Base-by-base conservation (phyloP, 2,797 vertebrate genomes). In the Rhynchotus rufescens region DNA sequence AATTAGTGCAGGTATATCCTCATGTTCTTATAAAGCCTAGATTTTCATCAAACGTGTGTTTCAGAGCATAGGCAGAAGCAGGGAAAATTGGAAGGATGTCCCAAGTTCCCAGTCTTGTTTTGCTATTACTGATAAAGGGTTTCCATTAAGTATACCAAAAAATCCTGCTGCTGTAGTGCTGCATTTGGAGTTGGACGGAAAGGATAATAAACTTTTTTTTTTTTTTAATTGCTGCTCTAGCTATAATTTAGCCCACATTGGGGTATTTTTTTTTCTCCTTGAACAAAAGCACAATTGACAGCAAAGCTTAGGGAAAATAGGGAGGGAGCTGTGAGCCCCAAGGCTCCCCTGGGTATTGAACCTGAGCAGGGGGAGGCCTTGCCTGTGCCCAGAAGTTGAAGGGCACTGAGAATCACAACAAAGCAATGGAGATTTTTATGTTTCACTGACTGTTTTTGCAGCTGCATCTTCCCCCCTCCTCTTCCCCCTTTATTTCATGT, bases 401-500 rank as follows among this genome's bases (percentile, higher is more conserved):
- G 90, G 81, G 88, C 86, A 85, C 89, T 0, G 38, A 91, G 76
- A 86, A 49, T 36, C 77, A 86, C 65, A 72, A 78, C 64, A 80
- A 84, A 93, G 91, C 88, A 94, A 86, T 80, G 80, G 81, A 51
- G 88, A 95, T 92, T 95, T 96, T 93, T 91, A 92, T 93, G 89
- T 92, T 91, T 91, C 93, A 72, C 85, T 78, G 76, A 66, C 77
- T 96, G 91, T 92, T 96, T 96, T 93, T 94, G 91, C 95, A 94
- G 94, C 94, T 95, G 96, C 89, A 93, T 93, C 94, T 96, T 92
- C 65, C 49, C 61, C 75, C 88, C 73, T 51, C 45, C 60, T 30
- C 22, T 34, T 34, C 32, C n/a, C 9, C 11, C 19, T n/a, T 81
- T 84, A 90, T 91, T 95, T 89, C 76, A 92, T 82, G 66, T 88